Conservation (phyloP, 1,140 invertebrate genomes). For the Drosophila sp. region DNA sequence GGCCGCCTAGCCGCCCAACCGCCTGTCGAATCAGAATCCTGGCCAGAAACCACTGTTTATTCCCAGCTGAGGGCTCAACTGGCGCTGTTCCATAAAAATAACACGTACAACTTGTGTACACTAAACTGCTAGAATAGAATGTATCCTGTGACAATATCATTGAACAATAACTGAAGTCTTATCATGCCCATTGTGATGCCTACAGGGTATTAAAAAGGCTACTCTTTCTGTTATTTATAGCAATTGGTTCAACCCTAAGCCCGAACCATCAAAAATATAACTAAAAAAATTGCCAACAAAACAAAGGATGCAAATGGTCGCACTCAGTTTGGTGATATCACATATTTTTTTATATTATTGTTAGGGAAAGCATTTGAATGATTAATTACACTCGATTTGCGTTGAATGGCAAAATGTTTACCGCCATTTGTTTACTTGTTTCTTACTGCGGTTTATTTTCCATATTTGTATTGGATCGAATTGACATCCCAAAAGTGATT, state of each 20-base stretch:
- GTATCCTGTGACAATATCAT: not conserved
- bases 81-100: conserved; percentile 24
- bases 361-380: conserved; percentile 49
- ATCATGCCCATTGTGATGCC: not conserved
- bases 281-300: conserved; percentile 39
- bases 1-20: conserved; percentile 3
- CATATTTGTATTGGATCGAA: conserved; percentile 31
- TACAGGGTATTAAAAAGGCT: conserved; percentile 16
- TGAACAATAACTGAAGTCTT: not conserved
- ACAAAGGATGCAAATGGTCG: conserved; percentile 42
- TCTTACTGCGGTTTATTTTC: conserved; percentile 16
- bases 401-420: conserved; percentile 55
- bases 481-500: conserved; percentile 26
- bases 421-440: conserved; percentile 39
- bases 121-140: not conserved
- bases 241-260: conserved; percentile 50
- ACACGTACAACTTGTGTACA: not conserved
- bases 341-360: conserved; percentile 40
- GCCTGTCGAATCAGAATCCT: conserved; percentile 20
- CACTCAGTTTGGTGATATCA: conserved; percentile 27
- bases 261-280: not conserved
- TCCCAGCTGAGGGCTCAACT: conserved; percentile 24
- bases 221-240: conserved; percentile 63
- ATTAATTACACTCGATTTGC: conserved; percentile 66
- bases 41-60: conserved; percentile 36